Conservation (phyloP, 2,888 invertebrate genomes). For the Petrolisthes cinctipes region DNA sequence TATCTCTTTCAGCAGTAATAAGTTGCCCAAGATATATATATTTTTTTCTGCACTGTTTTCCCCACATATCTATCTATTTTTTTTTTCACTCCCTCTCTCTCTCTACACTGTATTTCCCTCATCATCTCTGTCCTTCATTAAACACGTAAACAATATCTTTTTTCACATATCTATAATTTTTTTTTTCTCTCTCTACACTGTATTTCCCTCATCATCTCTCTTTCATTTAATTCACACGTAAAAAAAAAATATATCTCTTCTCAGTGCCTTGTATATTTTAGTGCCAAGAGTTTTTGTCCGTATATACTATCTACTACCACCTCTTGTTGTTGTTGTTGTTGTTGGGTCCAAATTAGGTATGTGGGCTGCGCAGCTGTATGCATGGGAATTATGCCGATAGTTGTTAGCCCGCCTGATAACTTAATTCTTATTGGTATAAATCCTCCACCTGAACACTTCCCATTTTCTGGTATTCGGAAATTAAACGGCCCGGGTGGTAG, state of each 20-base stretch:
- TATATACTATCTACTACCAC: neutral
- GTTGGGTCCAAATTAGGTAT: neutral
- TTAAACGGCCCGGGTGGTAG: neutral
- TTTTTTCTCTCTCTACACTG: neutral
- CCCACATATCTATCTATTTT: too few relatives aligned
- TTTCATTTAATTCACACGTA: too few relatives aligned
- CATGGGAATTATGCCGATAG: neutral
- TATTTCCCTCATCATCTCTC: neutral
- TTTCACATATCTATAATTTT: too few relatives aligned
- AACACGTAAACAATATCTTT: too few relatives aligned
- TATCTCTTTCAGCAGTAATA: too few relatives aligned
- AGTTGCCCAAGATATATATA: too few relatives aligned
- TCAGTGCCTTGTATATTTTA: too few relatives aligned
- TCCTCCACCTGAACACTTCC: neutral
- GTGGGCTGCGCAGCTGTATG: neutral
- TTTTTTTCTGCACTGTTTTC: too few relatives aligned
- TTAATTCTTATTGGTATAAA: constrained; percentile 15
- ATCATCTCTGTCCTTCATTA: too few relatives aligned
- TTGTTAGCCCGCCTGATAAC: constrained; percentile 7
- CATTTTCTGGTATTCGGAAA: neutral
- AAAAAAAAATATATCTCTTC: neutral
- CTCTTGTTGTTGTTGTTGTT: neutral
- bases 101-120: too few relatives aligned
- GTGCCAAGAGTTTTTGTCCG: too few relatives aligned
- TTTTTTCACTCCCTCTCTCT: too few relatives aligned